Base-by-base conservation (phyloP, 1,140 invertebrate species). In the Nasonia longicornis region DNA sequence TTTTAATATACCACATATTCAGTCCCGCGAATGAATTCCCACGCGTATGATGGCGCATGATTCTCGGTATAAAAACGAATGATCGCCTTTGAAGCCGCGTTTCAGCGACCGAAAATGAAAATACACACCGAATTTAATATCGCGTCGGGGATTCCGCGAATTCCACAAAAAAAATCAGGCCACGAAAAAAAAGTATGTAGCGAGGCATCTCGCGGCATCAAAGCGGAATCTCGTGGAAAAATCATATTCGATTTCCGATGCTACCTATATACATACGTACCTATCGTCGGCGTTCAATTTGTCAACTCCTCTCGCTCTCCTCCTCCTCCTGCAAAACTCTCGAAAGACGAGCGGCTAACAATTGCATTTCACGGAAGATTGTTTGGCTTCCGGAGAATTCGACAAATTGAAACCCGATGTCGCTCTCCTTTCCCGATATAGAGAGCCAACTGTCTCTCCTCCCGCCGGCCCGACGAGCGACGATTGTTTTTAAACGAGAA, bases 331-430 rank as follows among this genome's bases (percentile, higher is more conserved):
- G 6, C 20, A 20, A 58, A 58, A n/a, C 52, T 58, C 52, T 84
- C 77, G 81, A 87, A 87, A 87, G 85, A n/a, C 76, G 76, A 66
- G 70, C 63, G 66, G 42, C 81, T 83, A 83, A 84, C 84, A 86
- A 88, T 88, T 85, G 83, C 85, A 84, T 86, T 86, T 75, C 45
- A 66, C 70, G 58, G 84, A 74, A 52, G 84, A 88, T 88, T 88
- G 85, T 87, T 87, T 87, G 84, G 85, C 82, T 86, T 86, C 83
- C 74, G 75, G 80, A 79, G 84, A 86, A 85, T 83, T 86, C 85
- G 82, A 85, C 83, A 87, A 84, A 87, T 84, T 83, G 85, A 84
- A 85, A 84, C 81, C 82, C 76, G 52, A 84, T 64, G 52, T 58
- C 48, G 48, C 20, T 58, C 45, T 48, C 6, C 52, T 58, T 42